phyloP scores from a whole-genome alignment of 2,888 invertebrate species.

The Sminthurides aquaticus region DNA sequence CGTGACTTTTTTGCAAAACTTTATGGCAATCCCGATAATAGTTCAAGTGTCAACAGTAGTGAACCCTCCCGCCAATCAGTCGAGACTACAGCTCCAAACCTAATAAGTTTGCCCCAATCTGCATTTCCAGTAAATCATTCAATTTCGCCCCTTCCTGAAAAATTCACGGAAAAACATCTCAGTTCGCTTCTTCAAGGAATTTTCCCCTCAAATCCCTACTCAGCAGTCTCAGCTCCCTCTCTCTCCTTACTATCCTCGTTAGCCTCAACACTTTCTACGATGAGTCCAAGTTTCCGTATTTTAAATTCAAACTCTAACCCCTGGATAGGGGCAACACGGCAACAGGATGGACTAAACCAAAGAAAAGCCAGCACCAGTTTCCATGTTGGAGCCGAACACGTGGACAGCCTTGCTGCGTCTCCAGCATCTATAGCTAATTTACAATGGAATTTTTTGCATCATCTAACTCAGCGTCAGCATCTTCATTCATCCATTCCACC shows the following conservation, averaged over 20 bases:
- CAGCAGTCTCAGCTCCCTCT: too few relatives aligned
- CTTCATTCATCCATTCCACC: conserved; percentile 26
- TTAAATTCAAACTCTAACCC: neutral
- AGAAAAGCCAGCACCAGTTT: neutral
- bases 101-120: neutral
- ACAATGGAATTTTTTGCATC: conserved; percentile 40
- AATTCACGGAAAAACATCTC: neutral
- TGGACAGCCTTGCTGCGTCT: neutral
- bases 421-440: conserved; percentile 21
- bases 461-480: conserved; percentile 24
- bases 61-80: neutral
- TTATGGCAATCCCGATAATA: neutral
- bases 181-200: neutral
- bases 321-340: neutral
- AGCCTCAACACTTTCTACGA: neutral
- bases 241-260: neutral
- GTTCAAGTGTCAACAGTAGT: neutral
- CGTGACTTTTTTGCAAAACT: conserved; percentile 63
- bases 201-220: neutral
- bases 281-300: neutral
- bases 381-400: too few relatives aligned
- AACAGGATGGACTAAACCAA: neutral
- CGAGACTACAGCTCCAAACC: neutral
- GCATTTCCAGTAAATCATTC: too few relatives aligned
- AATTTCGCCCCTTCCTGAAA: too few relatives aligned